Evolutionary conservation across 2,113 vertebrate species (phyloP).

Genomic region (Heterochromis multidens): DNA sequence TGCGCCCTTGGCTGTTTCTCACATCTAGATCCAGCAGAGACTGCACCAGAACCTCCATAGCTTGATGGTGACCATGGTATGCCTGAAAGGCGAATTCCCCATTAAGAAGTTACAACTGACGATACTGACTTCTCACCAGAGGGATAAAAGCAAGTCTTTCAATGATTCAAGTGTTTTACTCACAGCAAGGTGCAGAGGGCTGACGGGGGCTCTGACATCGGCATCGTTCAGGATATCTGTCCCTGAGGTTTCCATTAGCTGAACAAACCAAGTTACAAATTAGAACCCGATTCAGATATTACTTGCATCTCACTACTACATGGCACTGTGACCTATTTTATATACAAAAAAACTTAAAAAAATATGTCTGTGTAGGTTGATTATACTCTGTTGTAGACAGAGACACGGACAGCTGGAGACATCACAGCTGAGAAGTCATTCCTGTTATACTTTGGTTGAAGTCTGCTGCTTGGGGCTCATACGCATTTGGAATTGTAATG

Average conservation of each 20-base stretch:
- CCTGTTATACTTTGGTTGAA: background rate
- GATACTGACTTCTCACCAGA: background rate
- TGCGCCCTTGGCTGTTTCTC: slow-evolving; percentile 90
- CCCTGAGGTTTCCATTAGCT: slow-evolving; percentile 97
- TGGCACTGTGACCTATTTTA: background rate
- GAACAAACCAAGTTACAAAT: slow-evolving; percentile 30
- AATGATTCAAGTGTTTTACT: too few relatives aligned
- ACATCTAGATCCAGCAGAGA: slow-evolving; percentile 96
- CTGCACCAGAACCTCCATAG: slow-evolving; percentile 94
- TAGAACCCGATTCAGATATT: background rate
- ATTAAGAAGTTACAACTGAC: background rate
- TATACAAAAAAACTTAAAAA: background rate
- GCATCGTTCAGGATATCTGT: slow-evolving; percentile 92
- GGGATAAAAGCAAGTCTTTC: background rate
- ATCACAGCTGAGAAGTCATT: background rate
- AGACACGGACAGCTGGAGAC: background rate
- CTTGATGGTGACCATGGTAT: slow-evolving; percentile 95
- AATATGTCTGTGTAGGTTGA: background rate
- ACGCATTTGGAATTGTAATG: background rate
- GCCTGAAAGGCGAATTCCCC: slow-evolving; percentile 73
- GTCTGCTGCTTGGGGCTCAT: background rate
- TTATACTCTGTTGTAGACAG: background rate
- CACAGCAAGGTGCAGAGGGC: slow-evolving; percentile 95
- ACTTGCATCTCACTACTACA: background rate
- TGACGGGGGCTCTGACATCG: slow-evolving; percentile 89